phyloP scores from a whole-genome alignment of 2,113 vertebrate genomes.

The Ptyas mucosa region DNA sequence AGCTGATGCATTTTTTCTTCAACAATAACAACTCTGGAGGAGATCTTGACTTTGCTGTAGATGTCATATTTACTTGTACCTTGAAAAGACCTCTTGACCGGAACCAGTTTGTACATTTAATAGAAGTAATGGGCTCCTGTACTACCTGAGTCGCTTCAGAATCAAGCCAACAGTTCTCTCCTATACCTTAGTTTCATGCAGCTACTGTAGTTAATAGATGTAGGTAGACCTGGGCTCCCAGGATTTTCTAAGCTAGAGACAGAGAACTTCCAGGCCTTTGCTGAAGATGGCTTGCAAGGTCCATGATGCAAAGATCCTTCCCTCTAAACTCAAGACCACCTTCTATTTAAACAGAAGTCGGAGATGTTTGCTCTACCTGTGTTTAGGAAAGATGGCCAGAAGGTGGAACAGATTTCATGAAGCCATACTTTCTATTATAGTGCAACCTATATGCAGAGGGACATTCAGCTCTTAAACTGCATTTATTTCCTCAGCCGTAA shows the following conservation, averaged over 20 bases:
- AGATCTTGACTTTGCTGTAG: neutral
- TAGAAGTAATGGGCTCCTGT: neutral
- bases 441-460: neutral
- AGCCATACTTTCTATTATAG: neutral
- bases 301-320: neutral
- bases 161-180: neutral
- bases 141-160: neutral
- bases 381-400: neutral
- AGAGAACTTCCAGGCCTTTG: neutral
- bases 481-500: neutral
- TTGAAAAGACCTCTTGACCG: neutral
- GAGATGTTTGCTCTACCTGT: neutral
- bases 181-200: neutral
- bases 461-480: neutral
- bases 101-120: neutral
- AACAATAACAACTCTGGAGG: neutral
- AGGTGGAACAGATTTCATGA: neutral
- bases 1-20: neutral
- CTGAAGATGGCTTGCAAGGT: neutral
- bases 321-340: neutral
- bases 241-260: neutral
- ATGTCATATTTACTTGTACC: neutral
- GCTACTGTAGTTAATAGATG: neutral
- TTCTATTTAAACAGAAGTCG: neutral
- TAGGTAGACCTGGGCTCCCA: neutral